Base-by-base conservation (phyloP, 2,113 vertebrate genomes). In the Trichechus manatus region DNA sequence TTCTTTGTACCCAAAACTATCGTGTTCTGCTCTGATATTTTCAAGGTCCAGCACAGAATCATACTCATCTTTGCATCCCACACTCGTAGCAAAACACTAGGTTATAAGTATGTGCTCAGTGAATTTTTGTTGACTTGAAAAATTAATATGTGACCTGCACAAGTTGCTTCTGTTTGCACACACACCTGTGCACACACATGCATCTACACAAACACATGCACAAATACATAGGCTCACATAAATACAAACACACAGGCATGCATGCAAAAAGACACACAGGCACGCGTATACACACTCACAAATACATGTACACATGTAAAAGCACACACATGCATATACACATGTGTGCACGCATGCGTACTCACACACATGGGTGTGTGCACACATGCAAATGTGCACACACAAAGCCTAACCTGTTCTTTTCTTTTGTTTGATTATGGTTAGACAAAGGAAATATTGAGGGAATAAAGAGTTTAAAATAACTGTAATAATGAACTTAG, bases 381-480 rank as follows among this genome's bases (percentile, higher is more conserved):
- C 5, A 84, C 50, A 75, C 22, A 63, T 19, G 29, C 22, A 63
- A 44, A 53, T 33, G 1, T 72, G 15, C 23, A 89, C 13, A 50
- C 8, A 36, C 23, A 81, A 15, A 87, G 15, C 11, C 56, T 33
- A 31, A 20, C 33, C 72, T 3, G 22, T 47, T 5, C 6, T 53
- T 91, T 50, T 29, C 3, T 72, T 75, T 70, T 61, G 5, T 22
- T 91, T 92, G 42, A 50, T 86, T 93, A 63, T 17, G 1, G 0
- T 9, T 94, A 91, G 29, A 59, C 22, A 86, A 86, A 77, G 44
- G 77, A 89, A 94, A 89, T 50, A 89, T 47, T 64, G 20, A 93
- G 31, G 27, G 9, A 83, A 81, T 15, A 70, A 66, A 83, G 27
- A 91, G 6, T 61, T 89, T 50, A 33, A 93, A 79, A 90, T 77